Conservation (phyloP, 1,140 invertebrate genomes). For the Diachasma alloeum region DNA sequence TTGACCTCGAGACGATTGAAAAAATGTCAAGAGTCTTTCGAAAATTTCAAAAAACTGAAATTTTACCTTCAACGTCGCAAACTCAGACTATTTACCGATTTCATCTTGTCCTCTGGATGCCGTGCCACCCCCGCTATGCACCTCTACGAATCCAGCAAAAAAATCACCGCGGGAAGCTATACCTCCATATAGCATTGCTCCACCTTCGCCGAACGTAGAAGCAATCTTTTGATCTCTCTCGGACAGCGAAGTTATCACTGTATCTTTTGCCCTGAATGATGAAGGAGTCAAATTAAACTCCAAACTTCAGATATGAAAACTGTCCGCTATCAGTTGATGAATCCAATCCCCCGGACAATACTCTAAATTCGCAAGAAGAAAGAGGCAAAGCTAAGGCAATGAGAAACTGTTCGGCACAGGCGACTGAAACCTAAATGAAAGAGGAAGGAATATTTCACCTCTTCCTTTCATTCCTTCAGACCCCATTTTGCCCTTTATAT, state of each 20-base stretch:
- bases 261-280: not conserved
- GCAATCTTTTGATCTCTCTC: not conserved
- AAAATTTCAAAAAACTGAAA: no score
- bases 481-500: constrained; percentile 49
- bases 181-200: not conserved
- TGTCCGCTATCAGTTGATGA: constrained; percentile 50
- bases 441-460: constrained; percentile 6
- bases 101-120: not conserved
- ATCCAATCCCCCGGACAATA: constrained; percentile 45
- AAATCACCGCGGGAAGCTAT: not conserved
- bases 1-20: no score
- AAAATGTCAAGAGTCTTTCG: no score
- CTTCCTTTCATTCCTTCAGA: constrained; percentile 44
- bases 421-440: not conserved
- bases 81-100: not conserved
- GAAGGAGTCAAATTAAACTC: not conserved
- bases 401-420: constrained; percentile 45
- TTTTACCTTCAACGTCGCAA: no score
- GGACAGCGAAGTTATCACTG: not conserved
- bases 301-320: no score
- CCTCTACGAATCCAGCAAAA: not conserved
- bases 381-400: constrained; percentile 30
- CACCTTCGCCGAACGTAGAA: no score
- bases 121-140: not conserved
- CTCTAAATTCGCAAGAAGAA: constrained; percentile 44